Conservation (phyloP, 2,888 invertebrate genomes). For the Agrotis ipsilon region DNA sequence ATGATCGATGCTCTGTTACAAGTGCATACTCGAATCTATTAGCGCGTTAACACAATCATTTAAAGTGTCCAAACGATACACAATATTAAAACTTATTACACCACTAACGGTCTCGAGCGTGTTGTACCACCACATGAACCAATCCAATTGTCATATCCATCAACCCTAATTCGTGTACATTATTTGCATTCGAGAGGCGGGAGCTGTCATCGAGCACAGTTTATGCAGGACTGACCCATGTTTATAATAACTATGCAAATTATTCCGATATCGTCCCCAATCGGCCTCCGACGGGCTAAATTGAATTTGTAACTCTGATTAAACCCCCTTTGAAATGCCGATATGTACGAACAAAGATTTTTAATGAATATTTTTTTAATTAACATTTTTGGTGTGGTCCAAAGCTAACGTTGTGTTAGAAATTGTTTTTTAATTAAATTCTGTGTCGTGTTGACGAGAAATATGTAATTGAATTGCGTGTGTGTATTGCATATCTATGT, state of each 20-base stretch:
- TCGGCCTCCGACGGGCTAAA: conserved; percentile 82
- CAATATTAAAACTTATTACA: background rate
- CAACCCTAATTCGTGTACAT: conserved; percentile 67
- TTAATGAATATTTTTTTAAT: conserved; percentile 71
- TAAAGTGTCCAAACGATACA: background rate
- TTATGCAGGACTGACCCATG: conserved; percentile 89
- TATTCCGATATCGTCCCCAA: conserved; percentile 87
- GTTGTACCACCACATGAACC: conserved; percentile 13
- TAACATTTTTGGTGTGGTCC: conserved; percentile 34
- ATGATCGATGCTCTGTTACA: too few species aligned
- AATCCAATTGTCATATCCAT: conserved; percentile 64
- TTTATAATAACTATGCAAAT: conserved; percentile 91
- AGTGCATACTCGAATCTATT: too few species aligned
- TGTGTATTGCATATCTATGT: background rate
- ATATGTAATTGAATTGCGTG: conserved; percentile 8
- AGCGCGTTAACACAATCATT: background rate
- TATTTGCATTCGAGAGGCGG: conserved; percentile 85
- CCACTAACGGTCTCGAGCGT: background rate
- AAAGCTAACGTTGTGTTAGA: conserved; percentile 39
- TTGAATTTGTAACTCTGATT: conserved; percentile 90
- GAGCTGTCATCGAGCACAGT: conserved; percentile 84
- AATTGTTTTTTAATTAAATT: conserved; percentile 51
- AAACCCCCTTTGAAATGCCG: conserved; percentile 85
- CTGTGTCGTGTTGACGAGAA: conserved; percentile 7
- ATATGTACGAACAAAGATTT: conserved; percentile 71